phyloP scores from a whole-genome alignment of 2,888 invertebrate genomes.

The Adelphocoris suturalis region DNA sequence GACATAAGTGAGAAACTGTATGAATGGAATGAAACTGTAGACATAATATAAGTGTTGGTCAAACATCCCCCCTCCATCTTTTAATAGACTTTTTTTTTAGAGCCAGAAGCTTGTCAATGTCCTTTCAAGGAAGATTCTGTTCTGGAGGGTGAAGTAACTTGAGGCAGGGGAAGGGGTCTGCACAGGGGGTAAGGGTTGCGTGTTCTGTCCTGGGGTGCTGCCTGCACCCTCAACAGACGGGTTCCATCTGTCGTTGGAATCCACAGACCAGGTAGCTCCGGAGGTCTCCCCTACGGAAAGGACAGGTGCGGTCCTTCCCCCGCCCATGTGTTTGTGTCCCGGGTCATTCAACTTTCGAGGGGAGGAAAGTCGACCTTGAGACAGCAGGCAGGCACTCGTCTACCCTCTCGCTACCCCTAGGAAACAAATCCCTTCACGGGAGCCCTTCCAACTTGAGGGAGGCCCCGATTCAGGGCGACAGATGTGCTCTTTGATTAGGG shows the following conservation, averaged over 20 bases:
- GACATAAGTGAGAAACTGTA: neutral
- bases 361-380: conserved; percentile 49
- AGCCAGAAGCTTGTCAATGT: neutral
- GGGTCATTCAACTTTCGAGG: conserved; percentile 46
- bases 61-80: neutral
- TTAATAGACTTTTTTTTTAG: neutral
- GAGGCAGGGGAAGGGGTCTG: no score
- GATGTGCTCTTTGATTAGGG: neutral
- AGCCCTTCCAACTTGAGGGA: neutral
- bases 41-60: neutral
- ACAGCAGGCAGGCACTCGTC: conserved; percentile 37
- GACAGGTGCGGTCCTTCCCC: conserved; percentile 49
- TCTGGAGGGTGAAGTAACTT: conserved; percentile 4
- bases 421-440: conserved; percentile 41
- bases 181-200: neutral
- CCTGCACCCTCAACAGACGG: neutral
- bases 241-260: conserved; percentile 41
- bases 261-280: conserved; percentile 34
- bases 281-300: conserved; percentile 29
- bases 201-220: conserved; percentile 4
- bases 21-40: neutral
- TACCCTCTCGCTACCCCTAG: conserved; percentile 9
- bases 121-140: neutral
- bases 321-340: conserved; percentile 48
- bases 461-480: neutral